Base-by-base conservation (phyloP, 92 coral and sea anemone species). In the Actinostola sp. region DNA sequence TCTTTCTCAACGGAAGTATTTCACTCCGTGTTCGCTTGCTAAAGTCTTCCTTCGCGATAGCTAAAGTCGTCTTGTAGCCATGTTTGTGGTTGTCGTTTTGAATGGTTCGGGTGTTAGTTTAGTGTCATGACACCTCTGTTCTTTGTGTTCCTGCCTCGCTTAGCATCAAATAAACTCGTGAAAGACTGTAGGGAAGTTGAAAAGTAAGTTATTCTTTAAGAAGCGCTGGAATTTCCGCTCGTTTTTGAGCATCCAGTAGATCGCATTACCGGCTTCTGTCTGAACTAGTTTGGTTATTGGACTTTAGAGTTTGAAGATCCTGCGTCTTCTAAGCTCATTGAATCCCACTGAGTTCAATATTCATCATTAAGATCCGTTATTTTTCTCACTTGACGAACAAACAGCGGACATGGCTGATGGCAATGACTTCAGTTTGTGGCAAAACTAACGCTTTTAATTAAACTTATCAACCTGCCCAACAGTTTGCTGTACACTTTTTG, bases 101-200 rank as follows among this genome's bases (percentile, higher is more conserved):
- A 57, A 57, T 57, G 63, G 63, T 17, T 2, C 1, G 10, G 38
- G 26, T 3, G 26, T 57, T 27, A 11, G 36, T 57, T 57, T 57
- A 57, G 39, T 27, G 63, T 20, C n/a, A 28, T 57, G 63, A 57
- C 63, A 57, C 39, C 63, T 27, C 36, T 27, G 29, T 54, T 57
- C 39, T 30, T 27, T 57, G 13, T 27, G 39, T 13, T 46, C 63
- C 28, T 57, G 59, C 38, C 39, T 57, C 63, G 39, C 39, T 27
- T 19, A 5, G 11, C 42, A 54, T 2, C 63, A 11, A 26, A 57
- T 27, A 29, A 57, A 57, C 63, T 57, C 32, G 39, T 36, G 42
- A 11, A 36, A 36, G 4, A 11, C 42, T 36, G 13, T 13, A 29
- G 4, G 27, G 29, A 57, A 26, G 36, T 27, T 11, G 21, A 57